phyloP scores from a whole-genome alignment of 2,888 invertebrate species.

The Empis livida region DNA sequence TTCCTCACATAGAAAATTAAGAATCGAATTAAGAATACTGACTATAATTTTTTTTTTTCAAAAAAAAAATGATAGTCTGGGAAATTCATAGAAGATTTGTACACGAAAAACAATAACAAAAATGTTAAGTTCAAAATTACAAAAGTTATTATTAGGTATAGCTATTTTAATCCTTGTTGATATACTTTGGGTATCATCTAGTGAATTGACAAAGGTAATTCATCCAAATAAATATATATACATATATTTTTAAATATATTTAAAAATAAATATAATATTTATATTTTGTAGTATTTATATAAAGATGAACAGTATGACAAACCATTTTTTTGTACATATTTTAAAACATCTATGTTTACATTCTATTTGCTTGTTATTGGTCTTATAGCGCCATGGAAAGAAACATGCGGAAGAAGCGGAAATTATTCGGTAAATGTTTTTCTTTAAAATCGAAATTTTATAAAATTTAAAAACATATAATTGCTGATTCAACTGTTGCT shows the following conservation, averaged over 20 bases:
- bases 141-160: conserved; percentile 70
- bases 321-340: conserved; percentile 91
- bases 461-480: no score
- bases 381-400: conserved; percentile 81
- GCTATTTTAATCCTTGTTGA: conserved; percentile 81
- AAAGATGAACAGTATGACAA: conserved; percentile 75
- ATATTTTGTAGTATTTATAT: conserved; percentile 66
- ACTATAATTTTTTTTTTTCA: no score
- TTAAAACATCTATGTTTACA: conserved; percentile 88
- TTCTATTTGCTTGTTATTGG: conserved; percentile 81
- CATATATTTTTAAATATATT: background rate
- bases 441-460: no score
- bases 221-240: no score
- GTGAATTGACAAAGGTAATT: conserved; percentile 87
- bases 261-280: conserved; percentile 3
- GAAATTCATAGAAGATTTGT: background rate
- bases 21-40: no score
- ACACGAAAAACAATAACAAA: background rate
- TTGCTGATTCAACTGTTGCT: no score
- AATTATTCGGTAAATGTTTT: conserved; percentile 69
- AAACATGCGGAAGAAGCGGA: conserved; percentile 59
- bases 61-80: no score
- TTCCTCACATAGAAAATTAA: no score
- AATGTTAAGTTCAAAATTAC: conserved; percentile 43
- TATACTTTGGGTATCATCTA: conserved; percentile 90